Conservation (phyloP, 2,113 vertebrate genomes). For the Chascanopsetta lugubris region DNA sequence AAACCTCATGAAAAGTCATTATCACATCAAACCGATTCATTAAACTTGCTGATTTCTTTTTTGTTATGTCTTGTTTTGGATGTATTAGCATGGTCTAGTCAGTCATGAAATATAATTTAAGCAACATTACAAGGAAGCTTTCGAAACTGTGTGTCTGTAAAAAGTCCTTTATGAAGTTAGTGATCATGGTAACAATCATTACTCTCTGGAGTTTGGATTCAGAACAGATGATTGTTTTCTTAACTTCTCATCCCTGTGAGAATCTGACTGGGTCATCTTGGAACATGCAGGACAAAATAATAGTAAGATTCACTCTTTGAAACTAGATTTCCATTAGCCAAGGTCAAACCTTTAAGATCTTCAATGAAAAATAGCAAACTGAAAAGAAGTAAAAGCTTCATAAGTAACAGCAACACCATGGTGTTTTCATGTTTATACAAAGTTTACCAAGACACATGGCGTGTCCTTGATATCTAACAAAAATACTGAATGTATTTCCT, state of each 20-base stretch:
- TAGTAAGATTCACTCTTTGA: not conserved
- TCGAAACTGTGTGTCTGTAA: not conserved
- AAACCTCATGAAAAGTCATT: not conserved
- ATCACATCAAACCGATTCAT: slow-evolving; percentile 24
- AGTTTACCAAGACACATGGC: not conserved
- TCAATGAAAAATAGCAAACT: not conserved
- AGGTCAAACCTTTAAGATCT: slow-evolving; percentile 1
- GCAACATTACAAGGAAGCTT: not conserved
- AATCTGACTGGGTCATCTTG: not conserved
- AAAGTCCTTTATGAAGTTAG: not conserved
- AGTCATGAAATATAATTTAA: not conserved
- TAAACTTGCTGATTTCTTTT: not conserved
- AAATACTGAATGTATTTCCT: not conserved
- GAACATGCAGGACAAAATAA: not conserved
- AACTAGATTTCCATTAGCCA: not conserved
- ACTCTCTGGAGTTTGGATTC: slow-evolving; percentile 1
- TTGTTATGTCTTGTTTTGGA: slow-evolving; percentile 2
- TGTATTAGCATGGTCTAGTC: not conserved
- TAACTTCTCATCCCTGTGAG: not conserved
- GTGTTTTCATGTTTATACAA: not conserved
- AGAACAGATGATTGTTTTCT: not conserved
- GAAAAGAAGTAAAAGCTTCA: too few species aligned
- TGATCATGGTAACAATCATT: not conserved
- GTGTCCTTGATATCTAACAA: not conserved
- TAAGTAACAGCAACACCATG: not conserved